Conservation (phyloP, 2,797 vertebrate species). For the Megalops cyprinoides region DNA sequence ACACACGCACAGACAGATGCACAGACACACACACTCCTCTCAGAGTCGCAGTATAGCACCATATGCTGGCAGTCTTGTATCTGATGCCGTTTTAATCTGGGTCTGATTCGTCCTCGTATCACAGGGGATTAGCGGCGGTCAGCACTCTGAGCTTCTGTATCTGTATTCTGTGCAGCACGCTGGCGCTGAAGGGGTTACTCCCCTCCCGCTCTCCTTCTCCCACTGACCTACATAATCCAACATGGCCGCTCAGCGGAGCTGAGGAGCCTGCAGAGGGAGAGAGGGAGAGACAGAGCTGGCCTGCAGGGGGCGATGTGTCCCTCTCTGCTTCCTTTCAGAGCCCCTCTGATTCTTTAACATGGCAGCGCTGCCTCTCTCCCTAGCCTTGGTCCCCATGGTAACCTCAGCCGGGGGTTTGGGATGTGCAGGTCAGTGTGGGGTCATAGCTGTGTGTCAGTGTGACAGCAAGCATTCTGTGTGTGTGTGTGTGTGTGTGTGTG, state of each 20-base stretch:
- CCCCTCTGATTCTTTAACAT: not conserved
- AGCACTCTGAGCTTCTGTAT: no score
- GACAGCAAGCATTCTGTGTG: not conserved
- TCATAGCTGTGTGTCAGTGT: not conserved
- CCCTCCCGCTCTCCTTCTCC: constrained; percentile 55
- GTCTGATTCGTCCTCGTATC: not conserved
- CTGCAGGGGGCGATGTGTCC: not conserved
- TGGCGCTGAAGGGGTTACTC: not conserved
- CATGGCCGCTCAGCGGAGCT: constrained; percentile 65
- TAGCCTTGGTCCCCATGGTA: not conserved
- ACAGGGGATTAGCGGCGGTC: no score
- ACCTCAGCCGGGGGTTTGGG: not conserved
- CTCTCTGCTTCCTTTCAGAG: not conserved
- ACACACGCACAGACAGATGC: no score
- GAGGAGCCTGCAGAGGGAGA: not conserved
- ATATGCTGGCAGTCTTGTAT: not conserved
- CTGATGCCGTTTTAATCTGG: not conserved
- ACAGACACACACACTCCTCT: not conserved
- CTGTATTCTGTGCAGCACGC: no score
- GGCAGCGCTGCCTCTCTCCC: not conserved
- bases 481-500: not conserved
- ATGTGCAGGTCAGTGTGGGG: not conserved
- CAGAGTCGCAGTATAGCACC: not conserved
- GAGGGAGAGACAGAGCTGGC: not conserved
- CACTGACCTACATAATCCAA: constrained; percentile 76